These are phyloP conservation scores for Notodonta ziczac DNA, from an alignment of 2,888 invertebrate genomes.

Conservation along the genomic window DNA sequence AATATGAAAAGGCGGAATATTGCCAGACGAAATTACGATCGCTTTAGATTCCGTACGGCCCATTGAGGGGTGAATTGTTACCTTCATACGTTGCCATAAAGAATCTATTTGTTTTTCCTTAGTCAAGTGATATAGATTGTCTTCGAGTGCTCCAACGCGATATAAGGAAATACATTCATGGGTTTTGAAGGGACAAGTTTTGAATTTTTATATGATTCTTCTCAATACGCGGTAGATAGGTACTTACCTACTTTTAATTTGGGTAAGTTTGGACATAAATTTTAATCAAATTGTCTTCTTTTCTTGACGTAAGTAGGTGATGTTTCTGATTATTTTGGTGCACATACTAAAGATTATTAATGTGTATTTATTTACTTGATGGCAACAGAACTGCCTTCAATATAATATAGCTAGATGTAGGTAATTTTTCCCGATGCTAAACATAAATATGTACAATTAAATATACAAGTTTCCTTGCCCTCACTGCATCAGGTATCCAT, in stretches of 20 bases:
- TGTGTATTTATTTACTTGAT: too few species aligned
- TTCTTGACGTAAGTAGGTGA: too few species aligned
- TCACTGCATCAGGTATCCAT: neutral
- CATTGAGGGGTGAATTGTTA: conserved; percentile 81
- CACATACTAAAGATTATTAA: too few species aligned
- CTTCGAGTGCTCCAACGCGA: conserved; percentile 45
- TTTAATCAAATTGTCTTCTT: too few species aligned
- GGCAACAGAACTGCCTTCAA: too few species aligned
- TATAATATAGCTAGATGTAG: too few species aligned
- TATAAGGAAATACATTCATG: conserved; percentile 36
- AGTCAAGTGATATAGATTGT: conserved; percentile 62
- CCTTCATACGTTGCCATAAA: conserved; percentile 78
- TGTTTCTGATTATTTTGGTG: too few species aligned
- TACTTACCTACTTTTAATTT: too few species aligned
- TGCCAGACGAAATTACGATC: conserved; percentile 82
- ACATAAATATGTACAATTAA: too few species aligned
- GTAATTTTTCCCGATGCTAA: too few species aligned
- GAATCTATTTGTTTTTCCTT: conserved; percentile 78
- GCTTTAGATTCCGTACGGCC: conserved; percentile 79
- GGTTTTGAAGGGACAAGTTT: conserved; percentile 26
- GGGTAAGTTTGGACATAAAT: too few species aligned
- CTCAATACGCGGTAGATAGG: too few species aligned
- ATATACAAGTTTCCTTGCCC: neutral
- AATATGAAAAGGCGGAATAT: conserved; percentile 83
- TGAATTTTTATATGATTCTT: conserved; percentile 7